Conservation (phyloP, 2,113 vertebrate species). For the Aptenodytes forsteri region DNA sequence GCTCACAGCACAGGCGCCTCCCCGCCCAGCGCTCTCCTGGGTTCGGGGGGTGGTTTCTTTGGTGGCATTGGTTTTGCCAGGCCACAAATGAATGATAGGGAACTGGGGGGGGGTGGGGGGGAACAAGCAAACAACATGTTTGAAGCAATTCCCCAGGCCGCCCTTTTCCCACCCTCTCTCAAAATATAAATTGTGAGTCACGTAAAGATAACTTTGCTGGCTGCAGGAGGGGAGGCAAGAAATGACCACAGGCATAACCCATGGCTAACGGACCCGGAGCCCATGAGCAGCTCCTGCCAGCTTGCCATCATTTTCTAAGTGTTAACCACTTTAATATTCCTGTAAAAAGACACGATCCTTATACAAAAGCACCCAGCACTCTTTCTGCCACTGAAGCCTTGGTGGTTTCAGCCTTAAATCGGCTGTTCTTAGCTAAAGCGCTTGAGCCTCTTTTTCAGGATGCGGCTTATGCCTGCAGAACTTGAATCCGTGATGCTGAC, state of each 20-base stretch:
- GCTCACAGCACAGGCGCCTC: not conserved
- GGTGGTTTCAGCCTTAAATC: not conserved
- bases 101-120: not conserved
- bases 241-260: not conserved
- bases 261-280: rapidly evolving
- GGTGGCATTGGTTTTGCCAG: not conserved
- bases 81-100: not conserved
- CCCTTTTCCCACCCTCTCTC: not conserved
- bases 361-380: not conserved
- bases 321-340: not conserved
- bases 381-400: not conserved
- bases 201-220: not conserved
- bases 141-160: not conserved
- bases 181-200: not conserved
- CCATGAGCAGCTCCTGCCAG: rapidly evolving
- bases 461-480: not conserved
- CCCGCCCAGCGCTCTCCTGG: not conserved
- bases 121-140: not conserved
- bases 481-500: too few species aligned
- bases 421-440: not conserved
- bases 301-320: rapidly evolving
- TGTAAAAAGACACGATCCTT: not conserved
- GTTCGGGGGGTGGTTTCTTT: not conserved
- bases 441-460: not conserved
- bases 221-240: not conserved